Evolutionary conservation across 2,113 vertebrate species (phyloP), one percentile per base, ranked within the genome.

Genomic region (Pteronura brasiliensis): DNA sequence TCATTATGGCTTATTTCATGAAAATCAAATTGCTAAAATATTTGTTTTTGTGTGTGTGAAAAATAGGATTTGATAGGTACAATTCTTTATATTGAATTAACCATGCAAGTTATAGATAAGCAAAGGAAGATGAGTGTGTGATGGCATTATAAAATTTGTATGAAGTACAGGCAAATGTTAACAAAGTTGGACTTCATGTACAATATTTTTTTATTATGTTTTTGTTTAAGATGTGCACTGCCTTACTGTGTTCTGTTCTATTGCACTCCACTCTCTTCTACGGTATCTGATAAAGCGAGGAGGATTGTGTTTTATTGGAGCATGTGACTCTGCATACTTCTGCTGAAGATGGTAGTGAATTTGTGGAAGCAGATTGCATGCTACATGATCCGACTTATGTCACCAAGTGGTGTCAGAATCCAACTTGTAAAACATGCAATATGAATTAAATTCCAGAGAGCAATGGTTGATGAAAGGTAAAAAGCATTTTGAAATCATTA

Each of bases 401-500:
- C 3, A 93, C 34, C 14, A 39, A 55, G 42, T 89, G 12, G 27
- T 27, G 92, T 97, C 84, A n/a, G 52, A 98, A 97, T 97, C 8
- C 90, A 97, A 95, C 6, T 18, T 95, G 31, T 65, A 93, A 57
- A 20, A 57, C 36, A 72, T 15, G 6, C 4, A 96, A n/a, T 84
- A 85, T 31, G 6, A 72, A 34, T 95, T 17, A 1, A 97, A 96
- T 92, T 72, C 39, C 25, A 88, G 95, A 92, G 52, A 93, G 13
- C 93, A 29, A 93, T 95, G 94, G 90, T 52, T 57, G 0, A 83
- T 39, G 3, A 84, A 90, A 98, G 18, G 59, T 63, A 88, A 31
- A 92, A 92, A 90, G 6, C 3, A 90, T 83, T 98, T 97, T 90
- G 29, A 29, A 96, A 65, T 97, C 0, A 9, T 91, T 96, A 92